Percentiles rank a stretch among this genome's conserved stretches.
phyloP scores from a whole-genome alignment of 2,797 vertebrate species.

The Gallinago nigripennis region DNA sequence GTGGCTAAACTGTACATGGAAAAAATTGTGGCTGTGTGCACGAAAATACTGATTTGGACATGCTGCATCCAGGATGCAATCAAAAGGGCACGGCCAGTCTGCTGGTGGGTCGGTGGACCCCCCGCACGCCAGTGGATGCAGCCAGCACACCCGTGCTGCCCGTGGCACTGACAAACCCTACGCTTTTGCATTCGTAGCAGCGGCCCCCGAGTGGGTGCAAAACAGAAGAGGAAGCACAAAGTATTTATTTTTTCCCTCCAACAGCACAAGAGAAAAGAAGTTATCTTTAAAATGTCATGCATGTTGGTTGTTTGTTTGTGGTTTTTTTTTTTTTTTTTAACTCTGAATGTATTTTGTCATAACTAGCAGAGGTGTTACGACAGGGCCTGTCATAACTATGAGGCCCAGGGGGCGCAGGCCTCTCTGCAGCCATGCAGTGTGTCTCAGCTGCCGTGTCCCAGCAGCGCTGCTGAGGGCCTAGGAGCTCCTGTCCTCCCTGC shows the following conservation, averaged over 20 bases:
- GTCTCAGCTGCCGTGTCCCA: neutral
- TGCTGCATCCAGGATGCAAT: neutral
- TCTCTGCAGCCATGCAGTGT: neutral
- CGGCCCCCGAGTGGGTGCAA: neutral
- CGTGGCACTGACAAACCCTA: neutral
- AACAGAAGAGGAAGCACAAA: neutral
- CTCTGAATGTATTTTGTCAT: neutral
- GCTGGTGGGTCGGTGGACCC: neutral
- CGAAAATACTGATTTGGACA: slow-evolving; percentile 4
- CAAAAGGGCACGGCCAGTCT: neutral
- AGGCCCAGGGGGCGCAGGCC: accelerated
- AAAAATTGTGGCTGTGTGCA: neutral
- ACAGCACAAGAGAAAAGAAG: neutral
- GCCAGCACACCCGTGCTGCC: neutral
- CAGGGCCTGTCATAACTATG: neutral
- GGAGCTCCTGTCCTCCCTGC: neutral
- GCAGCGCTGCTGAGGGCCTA: neutral
- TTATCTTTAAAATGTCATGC: neutral
- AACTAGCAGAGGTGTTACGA: neutral
- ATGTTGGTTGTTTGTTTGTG: too few relatives aligned
- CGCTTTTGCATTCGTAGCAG: neutral
- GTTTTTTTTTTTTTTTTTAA: neutral
- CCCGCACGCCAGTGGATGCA: neutral
- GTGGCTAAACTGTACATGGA: neutral
- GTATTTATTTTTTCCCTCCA: neutral